Conservation (phyloP, 2,113 vertebrate genomes). For the Hippocampus comes region DNA sequence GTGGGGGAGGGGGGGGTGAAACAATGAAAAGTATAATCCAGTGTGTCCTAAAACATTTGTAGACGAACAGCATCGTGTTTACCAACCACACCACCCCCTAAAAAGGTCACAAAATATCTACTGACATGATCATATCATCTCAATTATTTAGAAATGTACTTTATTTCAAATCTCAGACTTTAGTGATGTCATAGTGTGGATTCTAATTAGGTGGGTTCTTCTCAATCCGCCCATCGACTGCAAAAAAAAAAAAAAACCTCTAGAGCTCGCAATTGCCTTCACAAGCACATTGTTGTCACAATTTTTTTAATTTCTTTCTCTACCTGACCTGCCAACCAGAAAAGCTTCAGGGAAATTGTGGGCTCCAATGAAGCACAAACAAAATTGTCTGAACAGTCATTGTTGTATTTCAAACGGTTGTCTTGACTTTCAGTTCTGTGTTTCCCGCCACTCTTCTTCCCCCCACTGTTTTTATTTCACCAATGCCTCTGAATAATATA, state of each 20-base stretch:
- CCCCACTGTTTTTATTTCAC: slow-evolving; percentile 9
- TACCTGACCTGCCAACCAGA: slow-evolving; percentile 1
- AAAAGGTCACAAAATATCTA: too few relatives aligned
- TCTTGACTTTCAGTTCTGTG: not conserved
- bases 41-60: not conserved
- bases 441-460: not conserved
- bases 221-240: not conserved
- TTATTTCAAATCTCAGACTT: too few relatives aligned
- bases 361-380: slow-evolving; percentile 24
- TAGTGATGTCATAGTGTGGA: too few relatives aligned
- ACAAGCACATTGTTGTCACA: not conserved
- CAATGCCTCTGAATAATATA: slow-evolving; percentile 30
- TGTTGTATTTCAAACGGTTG: not conserved
- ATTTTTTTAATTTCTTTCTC: not conserved
- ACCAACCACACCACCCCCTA: too few relatives aligned
- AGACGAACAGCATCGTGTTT: too few relatives aligned
- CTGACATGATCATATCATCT: too few relatives aligned
- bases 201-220: not conserved
- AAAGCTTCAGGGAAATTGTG: slow-evolving; percentile 13
- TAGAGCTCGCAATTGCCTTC: not conserved
- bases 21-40: slow-evolving; percentile 3
- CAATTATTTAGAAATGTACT: too few relatives aligned
- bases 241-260: not conserved
- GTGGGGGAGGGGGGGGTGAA: not conserved
- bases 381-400: not conserved